Conservation (phyloP, 2,113 vertebrate genomes). For the Mesoclemmys tuberculata region DNA sequence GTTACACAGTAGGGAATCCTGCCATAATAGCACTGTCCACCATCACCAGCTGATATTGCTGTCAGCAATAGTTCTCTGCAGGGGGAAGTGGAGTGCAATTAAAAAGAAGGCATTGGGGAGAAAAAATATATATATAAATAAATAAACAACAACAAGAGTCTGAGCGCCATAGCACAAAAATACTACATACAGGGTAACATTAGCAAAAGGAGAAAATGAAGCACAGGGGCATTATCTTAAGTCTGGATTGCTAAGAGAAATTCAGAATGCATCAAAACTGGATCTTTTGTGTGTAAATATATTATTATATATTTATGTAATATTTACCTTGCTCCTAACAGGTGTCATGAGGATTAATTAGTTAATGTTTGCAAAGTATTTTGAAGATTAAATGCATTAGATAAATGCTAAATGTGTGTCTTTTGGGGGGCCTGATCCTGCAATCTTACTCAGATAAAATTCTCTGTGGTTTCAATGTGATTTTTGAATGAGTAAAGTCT, state of each 20-base stretch:
- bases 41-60: neutral
- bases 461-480: neutral
- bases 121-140: neutral
- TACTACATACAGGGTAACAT: neutral
- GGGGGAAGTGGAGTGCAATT: neutral
- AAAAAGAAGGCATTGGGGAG: neutral
- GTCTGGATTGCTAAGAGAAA: neutral
- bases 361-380: neutral
- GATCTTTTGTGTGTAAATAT: neutral
- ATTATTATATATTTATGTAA: neutral
- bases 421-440: neutral
- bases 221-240: neutral
- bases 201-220: neutral
- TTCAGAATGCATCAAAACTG: neutral
- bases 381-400: neutral
- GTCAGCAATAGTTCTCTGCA: neutral
- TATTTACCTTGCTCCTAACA: neutral
- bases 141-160: neutral
- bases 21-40: neutral
- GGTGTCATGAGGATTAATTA: neutral
- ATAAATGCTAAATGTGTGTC: neutral
- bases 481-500: conserved; percentile 2
- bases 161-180: neutral
- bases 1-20: neutral
- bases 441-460: neutral